Evolutionary conservation across 2,888 invertebrate species (phyloP), one percentile per base, ranked within the genome.

Genomic region (Deilephila elpenor): DNA sequence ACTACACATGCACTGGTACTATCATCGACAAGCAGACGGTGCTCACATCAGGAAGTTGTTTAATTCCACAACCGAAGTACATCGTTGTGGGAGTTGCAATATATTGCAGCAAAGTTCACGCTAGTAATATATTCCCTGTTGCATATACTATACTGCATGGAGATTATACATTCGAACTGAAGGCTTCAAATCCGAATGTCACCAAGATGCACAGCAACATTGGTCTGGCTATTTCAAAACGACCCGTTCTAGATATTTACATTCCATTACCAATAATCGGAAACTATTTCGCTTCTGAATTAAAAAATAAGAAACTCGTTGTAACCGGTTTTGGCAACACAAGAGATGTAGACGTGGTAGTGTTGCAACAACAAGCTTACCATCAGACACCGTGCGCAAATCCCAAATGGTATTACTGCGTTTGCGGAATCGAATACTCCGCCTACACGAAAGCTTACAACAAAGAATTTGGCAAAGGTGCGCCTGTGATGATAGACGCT

Each of bases 321-420:
- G 86, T 81, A 7, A 75, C 91, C 51, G 93, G 93, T 5, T 92
- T 80, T 74, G 92, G 91, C 5, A 76, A 77, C 72, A 71, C 87
- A 11, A 75, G 70, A 34, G 73, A 79, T 3, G 73, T 81, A 14
- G 77, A 82, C 59, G 64, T 75, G 29, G 72, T 84, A 19, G 84
- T 80, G 19, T 77, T 93, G 73, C 91, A 91, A 76, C 77, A 81
- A 67, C 89, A 89, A 76, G 73, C 64, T 4, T 93, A 89, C 75
- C 78, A 81, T 37, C 88, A 90, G 75, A 81, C 81, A 3, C 83
- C 89, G 0, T 93, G 93, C 77, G 76, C 78, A 29, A 89, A 90
- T 77, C 88, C 91, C 0, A 88, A 86, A 75, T 92, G 91, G 91
- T 89, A 88, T 76, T 91, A 92, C 75, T 91, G 90, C 76, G 78